phyloP scores from a whole-genome alignment of 2,113 vertebrate genomes.

The Melospiza melodia region DNA sequence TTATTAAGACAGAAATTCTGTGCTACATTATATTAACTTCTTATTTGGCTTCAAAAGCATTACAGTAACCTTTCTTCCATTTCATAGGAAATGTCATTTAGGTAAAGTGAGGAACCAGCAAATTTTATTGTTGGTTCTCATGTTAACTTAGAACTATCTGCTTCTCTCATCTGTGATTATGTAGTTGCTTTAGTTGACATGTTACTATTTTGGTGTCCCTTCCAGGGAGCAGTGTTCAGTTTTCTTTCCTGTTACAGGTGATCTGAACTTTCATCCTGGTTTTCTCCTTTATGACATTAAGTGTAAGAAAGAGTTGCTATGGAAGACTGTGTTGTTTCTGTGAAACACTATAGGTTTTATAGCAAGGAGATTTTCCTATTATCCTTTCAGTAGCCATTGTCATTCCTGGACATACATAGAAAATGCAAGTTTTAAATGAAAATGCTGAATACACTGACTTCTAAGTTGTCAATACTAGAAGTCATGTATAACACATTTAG shows the following conservation, averaged over 20 bases:
- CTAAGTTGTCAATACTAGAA: neutral
- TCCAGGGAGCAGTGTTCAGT: neutral
- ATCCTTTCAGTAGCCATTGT: fast-evolving
- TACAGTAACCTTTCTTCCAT: neutral
- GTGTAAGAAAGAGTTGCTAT: neutral
- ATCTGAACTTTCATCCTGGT: neutral
- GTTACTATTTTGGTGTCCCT: neutral
- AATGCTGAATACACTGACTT: neutral
- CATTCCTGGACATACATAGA: neutral
- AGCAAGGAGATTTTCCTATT: neutral
- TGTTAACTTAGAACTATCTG: neutral
- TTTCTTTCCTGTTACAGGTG: neutral
- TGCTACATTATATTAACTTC: neutral
- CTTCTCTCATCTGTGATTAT: neutral
- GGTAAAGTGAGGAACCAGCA: neutral
- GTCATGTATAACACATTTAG: neutral
- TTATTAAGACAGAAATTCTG: neutral
- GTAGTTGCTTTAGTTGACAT: neutral
- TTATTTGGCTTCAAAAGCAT: neutral
- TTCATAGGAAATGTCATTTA: neutral
- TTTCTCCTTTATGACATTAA: neutral
- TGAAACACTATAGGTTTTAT: neutral
- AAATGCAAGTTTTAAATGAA: neutral
- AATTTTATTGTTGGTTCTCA: neutral
- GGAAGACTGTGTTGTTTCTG: neutral